Conservation (phyloP, 2,888 invertebrate genomes). For the Clitarchus hookeri region DNA sequence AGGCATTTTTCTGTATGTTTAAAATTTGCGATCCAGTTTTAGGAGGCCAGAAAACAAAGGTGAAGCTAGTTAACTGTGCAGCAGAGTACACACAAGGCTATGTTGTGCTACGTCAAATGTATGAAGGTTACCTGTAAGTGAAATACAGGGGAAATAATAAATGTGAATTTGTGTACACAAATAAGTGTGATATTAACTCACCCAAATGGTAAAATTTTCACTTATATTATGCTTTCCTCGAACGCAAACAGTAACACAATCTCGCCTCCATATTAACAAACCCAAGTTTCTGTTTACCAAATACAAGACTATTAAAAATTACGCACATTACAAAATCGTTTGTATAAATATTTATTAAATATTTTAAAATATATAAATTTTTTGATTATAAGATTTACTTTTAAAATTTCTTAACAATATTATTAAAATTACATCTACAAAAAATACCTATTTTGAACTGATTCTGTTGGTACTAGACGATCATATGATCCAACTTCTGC, state of each 20-base stretch:
- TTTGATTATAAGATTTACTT: neutral
- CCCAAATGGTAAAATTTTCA: neutral
- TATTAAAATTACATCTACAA: neutral
- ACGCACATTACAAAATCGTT: neutral
- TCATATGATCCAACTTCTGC: slow-evolving; percentile 46
- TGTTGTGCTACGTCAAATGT: neutral
- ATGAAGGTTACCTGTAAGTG: neutral
- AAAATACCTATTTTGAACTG: neutral
- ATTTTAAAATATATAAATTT: neutral
- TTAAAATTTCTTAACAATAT: neutral
- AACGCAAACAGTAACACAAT: slow-evolving; percentile 14
- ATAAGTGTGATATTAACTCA: neutral
- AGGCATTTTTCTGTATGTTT: neutral
- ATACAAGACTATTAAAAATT: slow-evolving; percentile 1
- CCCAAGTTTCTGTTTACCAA: slow-evolving; percentile 7
- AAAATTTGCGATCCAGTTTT: neutral
- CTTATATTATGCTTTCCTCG: slow-evolving; percentile 7
- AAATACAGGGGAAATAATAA: neutral
- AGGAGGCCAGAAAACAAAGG: slow-evolving; percentile 7
- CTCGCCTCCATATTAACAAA: slow-evolving; percentile 14
- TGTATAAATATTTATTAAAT: neutral
- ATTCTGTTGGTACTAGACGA: slow-evolving; percentile 30
- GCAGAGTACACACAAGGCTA: neutral
- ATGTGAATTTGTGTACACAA: neutral
- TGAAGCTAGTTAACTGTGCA: slow-evolving; percentile 4